A percentile compares a stretch with the other conserved stretches of the same genome.
Evolutionary conservation across 35 echinoderm and acorn worm species (phyloP).

Genomic region (Ophioderma brevispina): DNA sequence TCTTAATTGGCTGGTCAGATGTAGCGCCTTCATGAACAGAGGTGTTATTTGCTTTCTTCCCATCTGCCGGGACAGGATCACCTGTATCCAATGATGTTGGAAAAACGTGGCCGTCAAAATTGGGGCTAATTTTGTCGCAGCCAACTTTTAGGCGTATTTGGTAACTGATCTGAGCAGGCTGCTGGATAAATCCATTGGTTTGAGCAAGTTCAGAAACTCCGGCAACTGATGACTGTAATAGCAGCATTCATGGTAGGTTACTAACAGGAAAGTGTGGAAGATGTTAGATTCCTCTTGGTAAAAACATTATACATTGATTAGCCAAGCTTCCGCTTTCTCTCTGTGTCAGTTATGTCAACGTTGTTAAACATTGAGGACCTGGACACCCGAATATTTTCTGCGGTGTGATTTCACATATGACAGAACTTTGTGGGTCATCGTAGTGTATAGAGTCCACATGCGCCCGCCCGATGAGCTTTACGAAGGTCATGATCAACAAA

Average conservation of each 20-base stretch:
- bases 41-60: slow-evolving; percentile 41
- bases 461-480: neutral
- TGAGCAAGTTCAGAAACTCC: slow-evolving; percentile 29
- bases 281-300: neutral
- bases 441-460: neutral
- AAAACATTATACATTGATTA: slow-evolving; percentile 43
- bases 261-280: neutral
- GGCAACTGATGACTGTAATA: neutral
- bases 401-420: slow-evolving; percentile 5
- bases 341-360: neutral
- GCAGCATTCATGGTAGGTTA: slow-evolving; percentile 4
- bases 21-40: slow-evolving; percentile 44
- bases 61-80: slow-evolving; percentile 22
- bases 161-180: slow-evolving; percentile 29
- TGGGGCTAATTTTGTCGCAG: slow-evolving; percentile 16
- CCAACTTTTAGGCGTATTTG: slow-evolving; percentile 19
- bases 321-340: neutral
- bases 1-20: slow-evolving; percentile 36
- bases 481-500: neutral
- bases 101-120: slow-evolving; percentile 16
- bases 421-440: too few species aligned
- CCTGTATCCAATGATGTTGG: slow-evolving; percentile 37
- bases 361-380: neutral
- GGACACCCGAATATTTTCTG: slow-evolving; percentile 6
- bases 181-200: slow-evolving; percentile 26